Evolutionary conservation across 2,797 vertebrate genomes (phyloP), one percentile per base, ranked within the genome.

Genomic region (Phylloscopus collybita): DNA sequence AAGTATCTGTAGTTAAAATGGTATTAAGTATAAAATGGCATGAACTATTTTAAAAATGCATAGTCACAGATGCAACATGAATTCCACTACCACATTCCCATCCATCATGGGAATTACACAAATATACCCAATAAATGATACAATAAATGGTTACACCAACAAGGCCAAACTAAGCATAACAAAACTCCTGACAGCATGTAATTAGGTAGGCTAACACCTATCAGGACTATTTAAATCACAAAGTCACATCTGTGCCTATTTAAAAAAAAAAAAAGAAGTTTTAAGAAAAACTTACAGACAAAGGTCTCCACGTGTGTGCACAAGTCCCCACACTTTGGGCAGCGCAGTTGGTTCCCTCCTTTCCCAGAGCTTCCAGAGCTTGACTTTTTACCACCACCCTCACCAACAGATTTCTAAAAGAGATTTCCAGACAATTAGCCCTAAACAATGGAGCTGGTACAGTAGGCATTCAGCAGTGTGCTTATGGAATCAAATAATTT

Each of bases 261-360:
- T 5, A 36, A 25, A 30, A 38, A 18, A 40, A 42, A 30, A 26
- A 25, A 65, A 42, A 6, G 19, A 71, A 60, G 11, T 11, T 53
- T 71, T 11, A 9, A 53, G 27, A 11, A 29, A 82, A 92, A 99
- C 99, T 99, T 97, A 99, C 99, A 99, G 71, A 99, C 99, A 92
- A 99, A 99, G 25, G 99, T 99, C 97, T 99, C 99, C 93, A 99
- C 99, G 2, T 99, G 99, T 59, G 99, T 99, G 97, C 99, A 99
- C 51, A 99, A 97, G 95, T 99, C 99, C 10, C 99, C 99, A 96
- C 99, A 99, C 97, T 99, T 99, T 1, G 99, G 99, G 97, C 99
- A 99, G 84, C 99, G 98, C 44, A 99, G 98, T 71, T 99, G 99
- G 97, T 98, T 98, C 86, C 99, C 99, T 80, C 99, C 99, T 97